Base-by-base conservation (phyloP, 2,888 invertebrate species). In the Plagiodera versicolora region DNA sequence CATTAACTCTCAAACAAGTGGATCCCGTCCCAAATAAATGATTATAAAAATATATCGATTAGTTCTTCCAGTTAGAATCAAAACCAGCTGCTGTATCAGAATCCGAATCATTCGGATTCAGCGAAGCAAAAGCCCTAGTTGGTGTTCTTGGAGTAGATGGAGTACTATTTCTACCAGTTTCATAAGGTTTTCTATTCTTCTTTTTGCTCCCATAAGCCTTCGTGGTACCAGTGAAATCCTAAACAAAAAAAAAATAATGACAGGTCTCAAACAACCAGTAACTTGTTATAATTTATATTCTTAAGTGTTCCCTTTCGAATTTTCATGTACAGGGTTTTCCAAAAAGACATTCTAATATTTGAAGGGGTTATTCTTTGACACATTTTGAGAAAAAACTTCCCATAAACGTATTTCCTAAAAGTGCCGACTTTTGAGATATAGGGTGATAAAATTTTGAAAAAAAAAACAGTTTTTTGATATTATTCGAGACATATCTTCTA, bases 81-180 rank as follows among this genome's bases (percentile, higher is more conserved):
- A 95, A 95, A 0, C 94, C 94, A 69, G 91, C 93, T 0, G 93
- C 94, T 0, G 91, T 87, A 76, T 95, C 94, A 0, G 94, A 94
- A 77, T 95, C 94, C 0, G 93, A 92, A 75, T 93, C 93, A 14
- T 85, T 70, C 2, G 65, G 66, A 24, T 50, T 64, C 0, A 68
- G 51, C 0, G 68, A 65, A 16, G 61, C 64, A 30, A 72, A 68
- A 57, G 50, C 69, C 17, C 67, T 70, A 1, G 64, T 80, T 54
- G 83, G 78, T 14, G 80, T 73, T 80, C 87, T 87, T 0, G 89
- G 89, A 0, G 89, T 89, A 5, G 86, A 86, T 0, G 89, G 89
- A 63, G 89, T 89, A 56, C 86, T 85, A 52, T 83, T 83, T 76
- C 81, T 80, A 1, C 75, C 74, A 59, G 81, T 82, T 72, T 85